Base-by-base conservation (phyloP, 2,888 invertebrate species). In the Gari tellinella region DNA sequence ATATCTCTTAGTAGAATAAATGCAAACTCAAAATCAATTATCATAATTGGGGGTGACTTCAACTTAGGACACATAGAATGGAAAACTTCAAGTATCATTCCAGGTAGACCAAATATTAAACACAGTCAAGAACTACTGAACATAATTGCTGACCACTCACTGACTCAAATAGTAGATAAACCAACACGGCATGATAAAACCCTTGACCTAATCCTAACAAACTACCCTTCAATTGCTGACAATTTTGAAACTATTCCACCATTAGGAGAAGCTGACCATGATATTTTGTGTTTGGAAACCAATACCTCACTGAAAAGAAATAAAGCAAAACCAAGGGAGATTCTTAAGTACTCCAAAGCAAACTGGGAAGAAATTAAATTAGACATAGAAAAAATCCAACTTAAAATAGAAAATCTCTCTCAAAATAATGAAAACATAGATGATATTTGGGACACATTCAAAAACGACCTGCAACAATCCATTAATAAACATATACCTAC, bases 1-100 rank as follows among this genome's bases (percentile, higher is more conserved):
- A 14, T 51, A 51, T 19, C 51, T 7, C 51, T 51, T 17, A 25
- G 51, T 51, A 51, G 51, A 25, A 51, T 51, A 19, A 51, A 25
- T 51, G 12, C 10, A 19, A 25, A 10, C 10, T 51, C 51, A 14
- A 51, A 51, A 23, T 23, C 51, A 19, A 51, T 23, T 12, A 25
- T 51, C 7, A 23, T 51, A 23, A 10, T 51, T 14, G n/a, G 51
- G 7, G 51, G 51, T 19, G 51, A 51, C n/a, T 51, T 51, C 23
- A 51, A 51, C 23, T 25, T 51, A 25, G 51, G 51, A 8, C 21
- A 51, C 25, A 51, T 23, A 23, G 25, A 51, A 7, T 51, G 51
- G 51, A 12, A 19, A 23, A 25, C 25, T 12, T 51, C 51, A 51
- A 19, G 25, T 12, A 12, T 19, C 25, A 51, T 17, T 7, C 51